phyloP scores from a whole-genome alignment of 2,797 vertebrate species.

The Avahi laniger region DNA sequence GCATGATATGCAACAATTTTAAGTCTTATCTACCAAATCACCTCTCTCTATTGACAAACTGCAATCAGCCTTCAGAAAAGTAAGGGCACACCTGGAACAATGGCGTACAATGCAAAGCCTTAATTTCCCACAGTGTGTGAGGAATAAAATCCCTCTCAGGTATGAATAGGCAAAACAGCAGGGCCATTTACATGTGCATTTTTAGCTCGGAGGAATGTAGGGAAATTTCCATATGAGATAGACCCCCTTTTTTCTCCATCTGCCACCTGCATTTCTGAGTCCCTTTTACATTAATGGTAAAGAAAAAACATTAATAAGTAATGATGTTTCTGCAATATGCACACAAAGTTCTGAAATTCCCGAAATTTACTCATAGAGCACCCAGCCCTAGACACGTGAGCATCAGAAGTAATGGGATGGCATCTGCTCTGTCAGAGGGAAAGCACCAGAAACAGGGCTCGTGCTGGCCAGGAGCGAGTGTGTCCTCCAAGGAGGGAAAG shows the following conservation, averaged over 20 bases:
- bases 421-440: accelerated
- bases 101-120: not conserved
- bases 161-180: not conserved
- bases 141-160: not conserved
- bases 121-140: not conserved
- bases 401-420: accelerated
- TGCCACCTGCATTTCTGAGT: not conserved
- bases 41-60: conserved; percentile 45
- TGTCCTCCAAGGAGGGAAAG: not conserved
- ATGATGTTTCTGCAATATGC: not conserved
- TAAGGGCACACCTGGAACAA: not conserved
- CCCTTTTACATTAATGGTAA: not conserved
- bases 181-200: not conserved
- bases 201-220: not conserved
- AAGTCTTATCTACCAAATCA: not conserved
- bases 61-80: conserved; percentile 18
- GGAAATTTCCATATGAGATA: accelerated
- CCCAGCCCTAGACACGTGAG: not conserved
- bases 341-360: not conserved
- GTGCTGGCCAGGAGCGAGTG: not conserved
- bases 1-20: not conserved
- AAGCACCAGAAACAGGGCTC: accelerated
- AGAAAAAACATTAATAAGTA: not conserved
- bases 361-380: not conserved
- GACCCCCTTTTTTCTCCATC: not conserved